Evolutionary conservation across 2,113 vertebrate genomes (phyloP), one percentile per base, ranked within the genome.

Genomic region (Arenaria interpres): DNA sequence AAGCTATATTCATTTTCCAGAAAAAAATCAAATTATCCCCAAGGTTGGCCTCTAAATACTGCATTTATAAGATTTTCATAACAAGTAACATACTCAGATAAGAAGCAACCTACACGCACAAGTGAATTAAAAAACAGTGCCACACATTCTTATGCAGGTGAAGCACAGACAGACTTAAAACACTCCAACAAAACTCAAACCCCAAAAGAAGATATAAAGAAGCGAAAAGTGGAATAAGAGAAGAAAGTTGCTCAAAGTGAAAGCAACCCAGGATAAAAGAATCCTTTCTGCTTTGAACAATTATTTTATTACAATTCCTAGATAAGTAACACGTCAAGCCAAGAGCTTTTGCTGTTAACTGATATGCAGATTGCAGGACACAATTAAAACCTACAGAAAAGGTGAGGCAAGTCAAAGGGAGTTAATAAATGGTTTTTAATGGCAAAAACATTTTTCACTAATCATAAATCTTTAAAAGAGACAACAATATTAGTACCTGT

Each of bases 221-320:
- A 72, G 7, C 35, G 13, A 77, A 67, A 93, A 67, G 28, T 22
- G 6, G 39, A 87, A 12, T 84, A 90, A 59, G 28, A 87, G 41
- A 81, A 84, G 2, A 92, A 96, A 71, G 35, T 88, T 14, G 30
- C 77, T 91, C 56, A 84, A 92, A 64, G 89, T 92, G n/a, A 84
- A 93, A 71, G 32, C 27, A 93, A 90, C 4, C 22, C 5, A 68
- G 76, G 87, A 93, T 93, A 85, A 94, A 96, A 91, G 84, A 90
- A 78, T 32, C 2, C 43, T 25, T 72, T 60, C 27, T 45, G 33
- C 89, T 95, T 96, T 96, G 87, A 96, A 92, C 46, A 87, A 68
- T 19, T 25, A 88, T 71, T 91, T 87, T 64, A 94, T 87, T 75
- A 81, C 25, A 75, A 84, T 82, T 85, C n/a, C 66, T 82, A 89